These are phyloP conservation scores for Agrochola macilenta DNA, from an alignment of 2,888 invertebrate species.

Conservation along the genomic window DNA sequence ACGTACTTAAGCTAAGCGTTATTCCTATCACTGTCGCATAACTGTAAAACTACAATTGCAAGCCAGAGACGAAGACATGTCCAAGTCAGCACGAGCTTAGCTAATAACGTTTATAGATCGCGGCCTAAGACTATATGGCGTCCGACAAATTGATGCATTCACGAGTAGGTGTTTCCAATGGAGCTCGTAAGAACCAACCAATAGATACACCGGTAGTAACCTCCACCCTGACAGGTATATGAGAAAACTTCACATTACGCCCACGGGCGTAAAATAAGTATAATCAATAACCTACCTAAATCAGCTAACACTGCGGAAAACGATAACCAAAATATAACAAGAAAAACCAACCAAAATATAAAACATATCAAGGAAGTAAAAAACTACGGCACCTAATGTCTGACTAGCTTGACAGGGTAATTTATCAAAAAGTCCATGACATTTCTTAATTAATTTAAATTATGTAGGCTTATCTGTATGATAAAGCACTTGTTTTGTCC, in stretches of 20 bases:
- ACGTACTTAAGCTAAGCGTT: neutral
- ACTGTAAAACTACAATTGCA: neutral
- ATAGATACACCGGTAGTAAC: neutral
- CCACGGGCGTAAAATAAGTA: neutral
- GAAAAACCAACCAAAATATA: too few species aligned
- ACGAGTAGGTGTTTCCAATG: neutral
- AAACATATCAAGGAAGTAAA: neutral
- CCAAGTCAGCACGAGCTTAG: neutral
- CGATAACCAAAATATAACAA: neutral
- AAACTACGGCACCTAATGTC: neutral
- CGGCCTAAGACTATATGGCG: neutral
- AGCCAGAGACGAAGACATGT: neutral
- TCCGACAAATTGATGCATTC: too few species aligned
- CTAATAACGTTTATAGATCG: neutral
- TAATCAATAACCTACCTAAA: constrained; percentile 1
- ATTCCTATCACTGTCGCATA: neutral
- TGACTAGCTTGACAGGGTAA: neutral
- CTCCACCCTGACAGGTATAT: neutral
- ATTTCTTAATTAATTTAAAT: neutral
- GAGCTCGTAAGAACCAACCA: neutral
- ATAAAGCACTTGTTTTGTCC: neutral
- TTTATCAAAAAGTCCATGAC: neutral
- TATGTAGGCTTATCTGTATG: neutral
- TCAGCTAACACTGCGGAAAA: neutral
- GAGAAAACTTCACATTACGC: neutral